Conservation (phyloP, 2,797 vertebrate species). For the Channallabes apus region DNA sequence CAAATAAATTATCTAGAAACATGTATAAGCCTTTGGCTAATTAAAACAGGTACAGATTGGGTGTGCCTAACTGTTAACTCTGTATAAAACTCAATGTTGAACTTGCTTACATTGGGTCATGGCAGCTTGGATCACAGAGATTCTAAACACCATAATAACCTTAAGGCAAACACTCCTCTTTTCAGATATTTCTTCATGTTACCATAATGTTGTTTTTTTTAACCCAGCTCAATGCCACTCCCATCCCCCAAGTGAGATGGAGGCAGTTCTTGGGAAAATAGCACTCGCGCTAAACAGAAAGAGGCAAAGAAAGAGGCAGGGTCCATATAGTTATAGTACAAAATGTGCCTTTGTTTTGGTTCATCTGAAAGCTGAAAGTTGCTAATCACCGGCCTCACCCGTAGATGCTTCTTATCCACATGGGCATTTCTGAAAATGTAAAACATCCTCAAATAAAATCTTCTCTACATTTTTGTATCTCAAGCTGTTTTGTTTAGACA, state of each 20-base stretch:
- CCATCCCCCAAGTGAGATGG: conserved; percentile 1
- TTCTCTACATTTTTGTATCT: background rate
- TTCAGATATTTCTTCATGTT: background rate
- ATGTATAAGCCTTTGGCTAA: background rate
- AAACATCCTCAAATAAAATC: background rate
- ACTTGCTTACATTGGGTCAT: background rate
- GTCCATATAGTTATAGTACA: conserved; percentile 12
- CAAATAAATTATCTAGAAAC: background rate
- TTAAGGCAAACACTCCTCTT: background rate
- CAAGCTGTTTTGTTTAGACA: background rate
- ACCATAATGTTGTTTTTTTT: conserved; percentile 5
- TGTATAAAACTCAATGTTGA: background rate
- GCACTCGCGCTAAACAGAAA: conserved; percentile 16
- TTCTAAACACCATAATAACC: background rate
- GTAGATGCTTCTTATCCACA: background rate
- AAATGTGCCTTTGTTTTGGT: conserved; percentile 14
- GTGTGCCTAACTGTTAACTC: background rate
- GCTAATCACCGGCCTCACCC: conserved; percentile 1
- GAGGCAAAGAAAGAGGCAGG: background rate
- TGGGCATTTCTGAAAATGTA: conserved; percentile 8
- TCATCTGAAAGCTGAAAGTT: conserved; percentile 1
- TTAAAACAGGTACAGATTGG: background rate
- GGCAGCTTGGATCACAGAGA: background rate
- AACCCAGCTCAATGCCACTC: conserved; percentile 17
- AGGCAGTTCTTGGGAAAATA: conserved; percentile 26